Conservation (phyloP, 2,113 vertebrate genomes). For the Orthonyx spaldingii region DNA sequence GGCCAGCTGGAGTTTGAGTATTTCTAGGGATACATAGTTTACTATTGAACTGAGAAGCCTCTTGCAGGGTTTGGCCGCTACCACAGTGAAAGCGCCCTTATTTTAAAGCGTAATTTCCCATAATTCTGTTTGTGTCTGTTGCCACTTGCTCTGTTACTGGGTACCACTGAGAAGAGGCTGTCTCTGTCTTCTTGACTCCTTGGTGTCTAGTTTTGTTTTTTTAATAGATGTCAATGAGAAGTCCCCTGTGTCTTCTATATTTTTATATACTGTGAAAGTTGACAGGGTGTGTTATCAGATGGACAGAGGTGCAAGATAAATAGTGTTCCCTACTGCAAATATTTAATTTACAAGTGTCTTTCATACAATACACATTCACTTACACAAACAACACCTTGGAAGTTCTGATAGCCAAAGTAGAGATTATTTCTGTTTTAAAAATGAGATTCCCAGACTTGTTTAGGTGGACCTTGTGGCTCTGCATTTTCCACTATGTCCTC, state of each 20-base stretch:
- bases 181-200: neutral
- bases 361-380: neutral
- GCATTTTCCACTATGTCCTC: neutral
- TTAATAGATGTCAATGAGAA: neutral
- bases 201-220: neutral
- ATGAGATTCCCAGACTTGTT: neutral
- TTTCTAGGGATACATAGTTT: neutral
- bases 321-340: neutral
- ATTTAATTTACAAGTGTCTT: neutral
- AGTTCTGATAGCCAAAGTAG: neutral
- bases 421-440: neutral
- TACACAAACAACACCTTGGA: neutral
- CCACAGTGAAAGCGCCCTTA: neutral
- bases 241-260: neutral
- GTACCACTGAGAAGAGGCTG: neutral
- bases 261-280: neutral
- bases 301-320: neutral
- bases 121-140: neutral
- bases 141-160: neutral
- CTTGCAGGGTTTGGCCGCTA: neutral
- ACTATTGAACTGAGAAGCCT: neutral
- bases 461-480: neutral
- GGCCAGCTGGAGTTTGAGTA: neutral
- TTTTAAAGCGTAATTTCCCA: neutral
- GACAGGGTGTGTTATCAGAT: neutral